Evolutionary conservation across 1,140 invertebrate genomes (phyloP).

Genomic region (Drosophila santomea): DNA sequence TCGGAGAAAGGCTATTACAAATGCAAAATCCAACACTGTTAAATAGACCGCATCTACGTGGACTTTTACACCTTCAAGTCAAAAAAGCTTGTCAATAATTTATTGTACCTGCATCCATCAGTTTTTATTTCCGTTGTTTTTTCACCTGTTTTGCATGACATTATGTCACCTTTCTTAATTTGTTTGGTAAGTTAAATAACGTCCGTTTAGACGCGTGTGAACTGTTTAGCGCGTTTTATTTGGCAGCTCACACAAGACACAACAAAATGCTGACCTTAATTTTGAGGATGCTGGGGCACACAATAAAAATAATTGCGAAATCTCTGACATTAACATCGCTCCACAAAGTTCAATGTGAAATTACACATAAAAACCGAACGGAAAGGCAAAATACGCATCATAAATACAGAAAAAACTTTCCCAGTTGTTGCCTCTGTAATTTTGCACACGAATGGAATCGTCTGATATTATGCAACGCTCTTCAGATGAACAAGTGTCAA

Average conservation of each 20-base stretch:
- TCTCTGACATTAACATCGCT: constrained; percentile 37
- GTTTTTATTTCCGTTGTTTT: constrained; percentile 20
- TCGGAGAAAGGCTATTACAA: constrained; percentile 26
- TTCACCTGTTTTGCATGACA: constrained; percentile 27
- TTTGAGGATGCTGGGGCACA: constrained; percentile 28
- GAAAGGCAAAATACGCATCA: constrained; percentile 13
- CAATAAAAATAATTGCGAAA: constrained; percentile 36
- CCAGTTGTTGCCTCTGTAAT: constrained; percentile 45
- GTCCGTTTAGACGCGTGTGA: constrained; percentile 40
- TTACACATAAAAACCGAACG: constrained; percentile 29
- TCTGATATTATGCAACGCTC: constrained; percentile 47
- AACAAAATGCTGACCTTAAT: constrained; percentile 29
- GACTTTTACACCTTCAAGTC: constrained; percentile 12
- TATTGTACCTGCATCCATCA: constrained; percentile 27
- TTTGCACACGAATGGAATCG: constrained; percentile 47
- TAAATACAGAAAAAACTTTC: constrained; percentile 62
- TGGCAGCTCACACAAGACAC: not conserved
- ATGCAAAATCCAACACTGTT: constrained; percentile 17
- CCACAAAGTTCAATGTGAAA: constrained; percentile 51
- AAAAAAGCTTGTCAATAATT: constrained; percentile 22
- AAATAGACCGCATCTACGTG: constrained; percentile 12
- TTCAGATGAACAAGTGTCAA: constrained; percentile 59
- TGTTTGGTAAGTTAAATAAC: constrained; percentile 44
- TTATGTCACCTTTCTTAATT: constrained; percentile 43
- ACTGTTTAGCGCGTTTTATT: constrained; percentile 23